A percentile compares a stretch with the other conserved stretches of the same genome.
Conservation (phyloP, 1,140 invertebrate species). For the Drosophila leontia region DNA sequence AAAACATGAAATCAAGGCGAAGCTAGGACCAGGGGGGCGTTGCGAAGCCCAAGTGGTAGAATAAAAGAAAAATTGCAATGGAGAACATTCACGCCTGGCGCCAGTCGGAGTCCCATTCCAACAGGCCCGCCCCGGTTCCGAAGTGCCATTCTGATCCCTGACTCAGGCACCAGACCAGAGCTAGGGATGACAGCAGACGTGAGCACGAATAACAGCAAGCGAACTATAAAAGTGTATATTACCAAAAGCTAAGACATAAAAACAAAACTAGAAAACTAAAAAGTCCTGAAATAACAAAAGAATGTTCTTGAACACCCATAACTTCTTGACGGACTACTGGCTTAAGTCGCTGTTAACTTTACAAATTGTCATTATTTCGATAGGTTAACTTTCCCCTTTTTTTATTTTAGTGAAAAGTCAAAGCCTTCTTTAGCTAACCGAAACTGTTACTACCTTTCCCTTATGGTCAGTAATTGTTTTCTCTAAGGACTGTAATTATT, state of each 20-base stretch:
- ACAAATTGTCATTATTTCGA: background rate
- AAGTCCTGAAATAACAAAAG: too few relatives aligned
- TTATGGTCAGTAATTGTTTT: too few relatives aligned
- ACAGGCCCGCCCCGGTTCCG: slow-evolving; percentile 1
- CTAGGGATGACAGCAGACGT: slow-evolving; percentile 7
- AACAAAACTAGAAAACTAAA: too few relatives aligned
- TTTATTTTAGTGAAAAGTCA: too few relatives aligned
- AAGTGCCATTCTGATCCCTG: slow-evolving; percentile 11
- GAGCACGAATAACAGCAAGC: background rate
- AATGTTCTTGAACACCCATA: too few relatives aligned
- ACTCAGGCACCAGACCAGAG: background rate
- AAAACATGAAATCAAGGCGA: slow-evolving; percentile 14
- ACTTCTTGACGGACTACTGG: too few relatives aligned
- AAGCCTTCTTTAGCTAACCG: too few relatives aligned
- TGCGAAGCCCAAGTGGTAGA: slow-evolving; percentile 32
- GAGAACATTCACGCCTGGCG: slow-evolving; percentile 76
- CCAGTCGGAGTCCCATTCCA: slow-evolving; percentile 47
- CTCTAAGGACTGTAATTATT: too few relatives aligned
- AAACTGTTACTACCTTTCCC: too few relatives aligned
- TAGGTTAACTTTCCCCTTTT: background rate
- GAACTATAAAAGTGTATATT: background rate
- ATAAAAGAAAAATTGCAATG: slow-evolving; percentile 68
- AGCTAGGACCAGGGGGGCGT: slow-evolving; percentile 6
- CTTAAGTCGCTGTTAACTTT: too few relatives aligned
- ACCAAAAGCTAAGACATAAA: background rate